A percentile compares a stretch with the other conserved stretches of the same genome.
phyloP scores from a whole-genome alignment of 2,888 invertebrate species.

The Dugesia japonica region DNA sequence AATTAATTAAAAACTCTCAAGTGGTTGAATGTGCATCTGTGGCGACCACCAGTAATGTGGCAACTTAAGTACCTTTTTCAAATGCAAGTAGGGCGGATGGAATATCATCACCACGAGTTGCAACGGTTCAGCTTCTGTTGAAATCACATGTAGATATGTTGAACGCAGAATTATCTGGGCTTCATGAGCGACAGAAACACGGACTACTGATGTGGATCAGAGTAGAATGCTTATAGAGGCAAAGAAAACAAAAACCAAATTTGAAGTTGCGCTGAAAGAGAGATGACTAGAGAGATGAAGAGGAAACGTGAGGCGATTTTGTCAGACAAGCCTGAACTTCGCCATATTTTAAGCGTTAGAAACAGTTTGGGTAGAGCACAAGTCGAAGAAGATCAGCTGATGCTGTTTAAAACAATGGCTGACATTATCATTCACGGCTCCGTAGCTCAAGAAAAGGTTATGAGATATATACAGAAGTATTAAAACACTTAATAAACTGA shows the following conservation, averaged over 20 bases:
- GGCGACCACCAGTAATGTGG: not conserved
- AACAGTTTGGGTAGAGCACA: not conserved
- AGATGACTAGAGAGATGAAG: not conserved
- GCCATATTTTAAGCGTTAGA: no score
- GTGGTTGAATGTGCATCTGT: no score
- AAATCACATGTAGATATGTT: not conserved
- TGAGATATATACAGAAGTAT: not conserved
- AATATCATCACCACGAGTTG: not conserved
- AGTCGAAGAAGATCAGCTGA: not conserved
- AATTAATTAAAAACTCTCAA: no score
- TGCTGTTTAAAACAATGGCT: not conserved
- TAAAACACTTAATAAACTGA: not conserved
- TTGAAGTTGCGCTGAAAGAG: not conserved
- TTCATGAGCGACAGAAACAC: not conserved
- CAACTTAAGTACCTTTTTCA: not conserved
- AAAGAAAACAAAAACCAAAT: not conserved
- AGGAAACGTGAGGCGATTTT: not conserved
- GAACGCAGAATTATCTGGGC: not conserved
- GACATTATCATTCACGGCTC: not conserved
- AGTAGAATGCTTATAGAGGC: not conserved
- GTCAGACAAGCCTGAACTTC: no score
- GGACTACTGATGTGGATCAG: not conserved
- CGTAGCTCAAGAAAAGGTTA: not conserved
- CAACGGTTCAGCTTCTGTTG: not conserved
- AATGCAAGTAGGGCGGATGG: not conserved